Base-by-base conservation (phyloP, 2,113 vertebrate genomes). In the Larimichthys crocea region DNA sequence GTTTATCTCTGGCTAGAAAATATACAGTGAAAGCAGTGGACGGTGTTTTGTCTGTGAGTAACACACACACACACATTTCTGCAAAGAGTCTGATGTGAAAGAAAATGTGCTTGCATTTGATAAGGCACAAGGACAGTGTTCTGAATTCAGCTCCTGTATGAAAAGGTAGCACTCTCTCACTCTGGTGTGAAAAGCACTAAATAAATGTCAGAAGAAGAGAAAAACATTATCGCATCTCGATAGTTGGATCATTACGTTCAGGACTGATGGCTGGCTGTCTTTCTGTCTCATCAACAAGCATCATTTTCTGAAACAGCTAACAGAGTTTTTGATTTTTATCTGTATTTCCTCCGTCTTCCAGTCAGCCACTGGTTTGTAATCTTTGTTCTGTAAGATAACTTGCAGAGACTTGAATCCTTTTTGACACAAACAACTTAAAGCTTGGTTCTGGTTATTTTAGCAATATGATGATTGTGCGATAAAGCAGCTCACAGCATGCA, bases 101-200 rank as follows among this genome's bases (percentile, higher is more conserved):
- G 70, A 92, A 50, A 57, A n/a, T 77, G 84, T 49, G 71, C 26
- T 78, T 71, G 76, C 64, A 46, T 79, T 76, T 66, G 87, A 93
- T 92, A 91, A 86, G 56, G 53, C 52, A 46, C 88, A 92, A 91
- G 92, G 91, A 88, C 89, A 5, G 24, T 2, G 15, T 14, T 85
- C 48, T 44, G 76, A 89, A 82, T 74, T 78, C 63, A 90, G 74
- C 66, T 87, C 44, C 83, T 74, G 75, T 64, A 61, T 73, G 66
- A 87, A 87, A 79, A 87, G 71, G 82, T 62, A 65, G 10, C 9
- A 2, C 31, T 35, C 26, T 64, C 48, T 20, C 8, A 2, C 55
- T 70, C 49, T 26, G 44, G 3, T 35, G 29, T 64, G 60, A 65
- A 69, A 83, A 4, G 1, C 26, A 61, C 20, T 14, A 2, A 76